phyloP scores from a whole-genome alignment of 2,888 invertebrate genomes.

The Nephrocerus scutellatus region DNA sequence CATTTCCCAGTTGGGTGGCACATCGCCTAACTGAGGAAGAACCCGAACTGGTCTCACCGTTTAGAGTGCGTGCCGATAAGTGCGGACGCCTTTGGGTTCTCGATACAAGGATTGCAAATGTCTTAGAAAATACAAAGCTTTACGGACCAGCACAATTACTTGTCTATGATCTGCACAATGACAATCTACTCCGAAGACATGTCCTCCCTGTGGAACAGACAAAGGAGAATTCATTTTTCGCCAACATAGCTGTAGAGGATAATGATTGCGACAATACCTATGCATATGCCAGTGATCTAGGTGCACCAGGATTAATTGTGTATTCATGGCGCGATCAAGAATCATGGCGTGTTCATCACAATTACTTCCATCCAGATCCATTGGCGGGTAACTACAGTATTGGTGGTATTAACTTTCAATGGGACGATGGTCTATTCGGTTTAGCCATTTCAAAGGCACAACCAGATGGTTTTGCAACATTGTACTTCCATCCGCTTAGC shows the following conservation, averaged over 20 bases:
- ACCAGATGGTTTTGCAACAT: constrained; percentile 59
- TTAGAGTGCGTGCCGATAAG: constrained; percentile 64
- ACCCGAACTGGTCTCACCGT: constrained; percentile 67
- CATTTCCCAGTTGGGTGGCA: constrained; percentile 74
- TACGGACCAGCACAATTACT: constrained; percentile 58
- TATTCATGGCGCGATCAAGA: constrained; percentile 66
- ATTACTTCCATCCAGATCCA: constrained; percentile 65
- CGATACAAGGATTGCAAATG: constrained; percentile 64
- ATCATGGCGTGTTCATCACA: constrained; percentile 69
- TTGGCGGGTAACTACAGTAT: constrained; percentile 66
- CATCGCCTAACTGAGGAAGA: constrained; percentile 56
- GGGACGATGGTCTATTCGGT: constrained; percentile 73
- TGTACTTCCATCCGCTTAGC: constrained; percentile 74
- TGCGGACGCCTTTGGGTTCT: constrained; percentile 74
- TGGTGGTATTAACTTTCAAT: constrained; percentile 62
- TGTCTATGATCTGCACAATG: constrained; percentile 65
- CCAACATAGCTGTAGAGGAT: constrained; percentile 72
- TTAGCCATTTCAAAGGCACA: constrained; percentile 61
- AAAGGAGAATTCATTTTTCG: constrained; percentile 63
- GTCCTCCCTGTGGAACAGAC: constrained; percentile 58
- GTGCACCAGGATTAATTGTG: constrained; percentile 62
- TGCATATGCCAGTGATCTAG: constrained; percentile 66
- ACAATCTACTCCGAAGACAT: constrained; percentile 61
- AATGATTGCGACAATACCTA: constrained; percentile 63
- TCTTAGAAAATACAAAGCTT: constrained; percentile 49